Percentiles rank a stretch among this genome's conserved stretches.
Evolutionary conservation across 1,140 invertebrate species (phyloP).

Genomic region (Agraylea sexmaculata): DNA sequence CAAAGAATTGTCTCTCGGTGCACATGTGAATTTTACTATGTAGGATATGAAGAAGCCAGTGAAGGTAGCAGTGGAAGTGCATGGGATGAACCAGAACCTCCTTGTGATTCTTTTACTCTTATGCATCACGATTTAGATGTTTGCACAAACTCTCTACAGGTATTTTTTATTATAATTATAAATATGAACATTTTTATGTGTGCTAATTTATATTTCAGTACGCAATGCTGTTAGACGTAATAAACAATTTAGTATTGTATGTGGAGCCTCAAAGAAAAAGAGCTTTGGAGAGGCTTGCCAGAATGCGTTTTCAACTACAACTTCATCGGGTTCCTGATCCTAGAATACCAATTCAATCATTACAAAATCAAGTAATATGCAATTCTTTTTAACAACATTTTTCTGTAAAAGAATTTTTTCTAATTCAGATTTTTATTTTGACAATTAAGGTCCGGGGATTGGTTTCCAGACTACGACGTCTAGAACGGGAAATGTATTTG

Average conservation of each 20-base stretch:
- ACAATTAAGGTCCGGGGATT: slow-evolving; percentile 56
- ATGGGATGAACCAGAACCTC: slow-evolving; percentile 68
- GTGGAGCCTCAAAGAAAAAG: slow-evolving; percentile 93
- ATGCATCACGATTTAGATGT: slow-evolving; percentile 98
- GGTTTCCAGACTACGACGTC: slow-evolving; percentile 63
- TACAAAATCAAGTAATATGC: slow-evolving; percentile 62
- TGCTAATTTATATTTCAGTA: slow-evolving; percentile 48
- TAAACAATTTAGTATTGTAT: slow-evolving; percentile 93
- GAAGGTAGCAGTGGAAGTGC: slow-evolving; percentile 35
- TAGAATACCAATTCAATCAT: slow-evolving; percentile 77
- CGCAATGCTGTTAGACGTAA: slow-evolving; percentile 91
- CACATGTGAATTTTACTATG: slow-evolving; percentile 96
- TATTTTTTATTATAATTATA: slow-evolving; percentile 21
- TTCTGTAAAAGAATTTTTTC: background rate
- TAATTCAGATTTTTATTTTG: slow-evolving; percentile 5
- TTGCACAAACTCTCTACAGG: slow-evolving; percentile 88
- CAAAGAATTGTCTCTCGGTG: slow-evolving; percentile 95
- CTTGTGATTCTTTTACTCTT: slow-evolving; percentile 92
- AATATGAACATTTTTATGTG: slow-evolving; percentile 1
- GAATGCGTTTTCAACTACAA: slow-evolving; percentile 88
- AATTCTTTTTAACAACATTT: background rate
- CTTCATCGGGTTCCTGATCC: slow-evolving; percentile 83
- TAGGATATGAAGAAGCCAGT: slow-evolving; percentile 65
- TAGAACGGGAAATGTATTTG: slow-evolving; percentile 87
- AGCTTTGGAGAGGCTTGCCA: slow-evolving; percentile 73